Conservation (phyloP, 1,140 invertebrate species). For the Halyomorpha halys region DNA sequence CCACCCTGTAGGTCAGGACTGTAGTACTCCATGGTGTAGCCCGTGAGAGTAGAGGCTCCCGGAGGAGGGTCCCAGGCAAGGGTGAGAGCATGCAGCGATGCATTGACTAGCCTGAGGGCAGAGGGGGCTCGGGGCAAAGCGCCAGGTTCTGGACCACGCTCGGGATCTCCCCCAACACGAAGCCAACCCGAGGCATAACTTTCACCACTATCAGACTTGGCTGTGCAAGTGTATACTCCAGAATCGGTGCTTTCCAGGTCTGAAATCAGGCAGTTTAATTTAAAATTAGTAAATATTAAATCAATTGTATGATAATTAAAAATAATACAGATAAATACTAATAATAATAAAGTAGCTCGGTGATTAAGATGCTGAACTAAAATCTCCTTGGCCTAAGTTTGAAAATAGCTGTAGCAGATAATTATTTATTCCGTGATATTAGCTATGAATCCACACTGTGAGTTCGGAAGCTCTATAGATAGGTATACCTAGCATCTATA, state of each 20-base stretch:
- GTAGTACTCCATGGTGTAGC: constrained; percentile 82
- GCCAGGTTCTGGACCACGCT: constrained; percentile 62
- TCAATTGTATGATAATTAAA: no score
- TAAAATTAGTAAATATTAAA: no score
- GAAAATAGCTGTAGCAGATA: no score
- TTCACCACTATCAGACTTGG: constrained; percentile 67
- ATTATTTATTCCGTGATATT: no score
- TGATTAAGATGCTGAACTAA: no score
- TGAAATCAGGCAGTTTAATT: no score
- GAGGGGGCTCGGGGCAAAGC: constrained; percentile 66
- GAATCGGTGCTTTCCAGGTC: constrained; percentile 62
- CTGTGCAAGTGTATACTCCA: constrained; percentile 69
- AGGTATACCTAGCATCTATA: no score
- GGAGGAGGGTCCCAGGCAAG: constrained; percentile 58
- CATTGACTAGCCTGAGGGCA: constrained; percentile 58
- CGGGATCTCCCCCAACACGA: constrained; percentile 47
- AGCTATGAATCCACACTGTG: no score
- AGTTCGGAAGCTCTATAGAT: no score
- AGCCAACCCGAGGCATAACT: constrained; percentile 69
- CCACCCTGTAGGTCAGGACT: constrained; percentile 70
- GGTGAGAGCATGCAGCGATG: constrained; percentile 64
- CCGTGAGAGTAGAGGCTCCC: constrained; percentile 43
- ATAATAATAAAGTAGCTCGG: no score
- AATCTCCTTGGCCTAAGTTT: no score
- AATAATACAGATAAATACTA: no score